Conservation (phyloP, 2,888 invertebrate genomes). For the Strigamia maritima region DNA sequence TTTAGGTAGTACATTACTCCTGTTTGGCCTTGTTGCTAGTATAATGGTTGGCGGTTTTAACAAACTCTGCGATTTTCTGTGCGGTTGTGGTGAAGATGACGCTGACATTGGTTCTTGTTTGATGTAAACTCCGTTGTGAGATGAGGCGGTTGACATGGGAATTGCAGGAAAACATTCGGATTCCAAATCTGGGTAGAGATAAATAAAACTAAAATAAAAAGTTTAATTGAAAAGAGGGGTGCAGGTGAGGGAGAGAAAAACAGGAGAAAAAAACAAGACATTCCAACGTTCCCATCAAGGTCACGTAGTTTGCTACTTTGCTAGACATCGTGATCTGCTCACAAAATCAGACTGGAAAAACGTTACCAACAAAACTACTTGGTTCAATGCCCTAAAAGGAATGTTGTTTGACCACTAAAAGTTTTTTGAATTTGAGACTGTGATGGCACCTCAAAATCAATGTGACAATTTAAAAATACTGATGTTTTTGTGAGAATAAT, state of each 20-base stretch:
- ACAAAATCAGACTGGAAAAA: slow-evolving; percentile 17
- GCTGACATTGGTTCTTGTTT: slow-evolving; percentile 47
- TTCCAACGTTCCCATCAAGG: slow-evolving; percentile 15
- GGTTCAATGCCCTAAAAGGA: slow-evolving; percentile 24
- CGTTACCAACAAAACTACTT: background rate
- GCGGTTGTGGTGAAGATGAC: slow-evolving; percentile 41
- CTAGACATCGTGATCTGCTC: slow-evolving; percentile 12
- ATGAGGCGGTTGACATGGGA: slow-evolving; percentile 64
- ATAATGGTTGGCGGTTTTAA: slow-evolving; percentile 58
- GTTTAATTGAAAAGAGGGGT: background rate
- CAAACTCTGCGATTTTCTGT: slow-evolving; percentile 48
- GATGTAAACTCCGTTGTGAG: slow-evolving; percentile 43
- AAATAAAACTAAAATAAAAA: slow-evolving; percentile 25
- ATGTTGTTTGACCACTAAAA: slow-evolving; percentile 29
- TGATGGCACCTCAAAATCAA: background rate
- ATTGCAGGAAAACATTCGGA: slow-evolving; percentile 77
- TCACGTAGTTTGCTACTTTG: slow-evolving; percentile 2
- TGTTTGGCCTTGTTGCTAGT: slow-evolving; percentile 46
- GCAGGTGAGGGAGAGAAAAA: background rate
- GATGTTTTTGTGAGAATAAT: no score
- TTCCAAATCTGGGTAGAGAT: slow-evolving; percentile 68
- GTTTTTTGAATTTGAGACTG: background rate
- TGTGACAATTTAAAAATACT: background rate
- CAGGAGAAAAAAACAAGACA: background rate
- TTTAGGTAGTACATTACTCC: slow-evolving; percentile 57